phyloP scores from a whole-genome alignment of 2,113 vertebrate genomes.

The Anser cygnoides region DNA sequence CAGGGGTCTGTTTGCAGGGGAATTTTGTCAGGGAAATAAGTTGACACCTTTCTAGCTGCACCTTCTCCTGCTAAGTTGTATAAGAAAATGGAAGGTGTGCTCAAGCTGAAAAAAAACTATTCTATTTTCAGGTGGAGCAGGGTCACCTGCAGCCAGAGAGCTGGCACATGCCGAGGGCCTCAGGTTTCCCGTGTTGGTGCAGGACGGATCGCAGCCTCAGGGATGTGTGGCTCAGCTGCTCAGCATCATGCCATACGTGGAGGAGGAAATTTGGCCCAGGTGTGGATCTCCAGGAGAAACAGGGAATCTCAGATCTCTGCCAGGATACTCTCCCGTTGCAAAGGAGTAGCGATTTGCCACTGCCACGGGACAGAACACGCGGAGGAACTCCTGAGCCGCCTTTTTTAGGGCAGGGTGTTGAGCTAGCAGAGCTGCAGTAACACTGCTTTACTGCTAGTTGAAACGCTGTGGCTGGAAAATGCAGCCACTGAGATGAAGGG shows the following conservation, averaged over 20 bases:
- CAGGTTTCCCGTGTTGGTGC: neutral
- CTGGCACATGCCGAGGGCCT: accelerated
- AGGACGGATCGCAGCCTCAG: neutral
- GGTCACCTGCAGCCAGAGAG: neutral
- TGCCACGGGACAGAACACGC: neutral
- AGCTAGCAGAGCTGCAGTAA: neutral
- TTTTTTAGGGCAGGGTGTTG: neutral
- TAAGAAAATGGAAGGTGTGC: neutral
- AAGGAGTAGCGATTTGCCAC: neutral
- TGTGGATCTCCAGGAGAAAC: neutral
- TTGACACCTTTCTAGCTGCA: too few relatives aligned
- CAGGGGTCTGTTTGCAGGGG: accelerated
- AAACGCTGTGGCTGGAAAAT: neutral
- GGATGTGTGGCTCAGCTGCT: neutral
- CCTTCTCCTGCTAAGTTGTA: neutral
- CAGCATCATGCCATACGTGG: too few relatives aligned
- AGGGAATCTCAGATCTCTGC: neutral
- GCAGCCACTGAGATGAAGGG: neutral
- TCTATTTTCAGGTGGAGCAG: neutral
- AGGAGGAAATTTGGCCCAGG: too few relatives aligned
- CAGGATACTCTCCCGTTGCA: neutral
- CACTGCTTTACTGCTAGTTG: too few relatives aligned
- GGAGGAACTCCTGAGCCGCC: neutral
- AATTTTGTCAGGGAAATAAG: neutral
- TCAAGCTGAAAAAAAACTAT: neutral